These are phyloP conservation scores for Drosophila serrata DNA, from an alignment of 1,140 invertebrate species.

Conservation along the genomic window DNA sequence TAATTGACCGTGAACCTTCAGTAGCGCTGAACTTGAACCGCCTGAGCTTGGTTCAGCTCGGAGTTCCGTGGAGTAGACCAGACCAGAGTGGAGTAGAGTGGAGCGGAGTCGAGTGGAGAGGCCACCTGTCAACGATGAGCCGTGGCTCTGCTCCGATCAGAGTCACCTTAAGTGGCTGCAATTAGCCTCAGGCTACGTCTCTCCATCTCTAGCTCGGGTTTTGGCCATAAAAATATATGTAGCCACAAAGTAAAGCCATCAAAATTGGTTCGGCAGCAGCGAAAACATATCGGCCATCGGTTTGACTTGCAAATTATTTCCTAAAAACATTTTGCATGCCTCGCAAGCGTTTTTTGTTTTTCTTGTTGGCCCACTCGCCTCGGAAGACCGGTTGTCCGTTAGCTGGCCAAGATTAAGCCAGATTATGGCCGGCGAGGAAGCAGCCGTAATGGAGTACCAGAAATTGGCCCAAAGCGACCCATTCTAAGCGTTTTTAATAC, in stretches of 20 bases:
- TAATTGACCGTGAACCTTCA: constrained; percentile 77
- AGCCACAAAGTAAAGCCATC: constrained; percentile 32
- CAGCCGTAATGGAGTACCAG: constrained; percentile 29
- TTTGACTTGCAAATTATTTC: constrained; percentile 76
- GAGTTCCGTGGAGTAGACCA: constrained; percentile 26
- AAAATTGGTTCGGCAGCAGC: constrained; percentile 60
- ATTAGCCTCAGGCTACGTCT: constrained; percentile 53
- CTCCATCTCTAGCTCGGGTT: neutral
- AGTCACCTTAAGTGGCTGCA: constrained; percentile 56
- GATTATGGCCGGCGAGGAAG: constrained; percentile 57
- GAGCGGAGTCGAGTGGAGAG: too few relatives aligned
- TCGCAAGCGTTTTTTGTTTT: constrained; percentile 64
- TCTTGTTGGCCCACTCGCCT: constrained; percentile 56
- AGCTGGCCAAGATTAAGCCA: constrained; percentile 23
- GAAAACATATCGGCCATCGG: constrained; percentile 21
- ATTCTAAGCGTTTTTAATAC: constrained; percentile 47
- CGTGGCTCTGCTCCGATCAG: constrained; percentile 24
- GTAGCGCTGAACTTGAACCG: constrained; percentile 73
- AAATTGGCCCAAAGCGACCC: constrained; percentile 48
- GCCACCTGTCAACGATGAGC: constrained; percentile 45
- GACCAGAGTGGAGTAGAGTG: constrained; percentile 24
- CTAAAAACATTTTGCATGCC: constrained; percentile 64
- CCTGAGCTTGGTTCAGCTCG: constrained; percentile 17
- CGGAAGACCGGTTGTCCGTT: constrained; percentile 53
- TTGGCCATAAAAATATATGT: constrained; percentile 15